phyloP scores from a whole-genome alignment of 2,113 vertebrate genomes.

The Alces alces region DNA sequence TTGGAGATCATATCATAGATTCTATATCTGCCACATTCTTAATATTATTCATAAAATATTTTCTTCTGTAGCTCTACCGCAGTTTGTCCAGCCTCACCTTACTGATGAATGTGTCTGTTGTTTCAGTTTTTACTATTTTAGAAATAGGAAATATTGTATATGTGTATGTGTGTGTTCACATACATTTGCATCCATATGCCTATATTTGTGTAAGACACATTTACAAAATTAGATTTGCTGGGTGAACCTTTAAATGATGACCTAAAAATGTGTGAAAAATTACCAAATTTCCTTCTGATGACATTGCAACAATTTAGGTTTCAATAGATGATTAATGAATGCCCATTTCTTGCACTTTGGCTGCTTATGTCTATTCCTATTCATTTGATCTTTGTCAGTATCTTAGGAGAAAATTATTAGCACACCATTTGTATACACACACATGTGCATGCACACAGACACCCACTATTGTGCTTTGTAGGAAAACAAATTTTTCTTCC shows the following conservation, averaged over 20 bases:
- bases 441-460: rapidly evolving
- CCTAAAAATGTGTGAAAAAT: neutral
- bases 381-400: neutral
- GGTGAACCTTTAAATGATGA: neutral
- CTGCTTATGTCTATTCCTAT: neutral
- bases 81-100: neutral
- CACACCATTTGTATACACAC: neutral
- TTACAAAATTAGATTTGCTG: neutral
- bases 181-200: neutral
- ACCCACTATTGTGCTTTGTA: neutral
- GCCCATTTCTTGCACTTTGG: neutral
- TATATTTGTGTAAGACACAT: neutral
- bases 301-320: neutral
- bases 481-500: neutral
- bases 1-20: neutral
- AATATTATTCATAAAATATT: neutral
- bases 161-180: neutral
- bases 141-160: neutral
- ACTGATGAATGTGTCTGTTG: neutral
- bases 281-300: neutral
- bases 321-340: neutral
- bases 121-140: neutral
- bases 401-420: neutral
- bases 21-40: neutral
- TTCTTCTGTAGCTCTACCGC: neutral